phyloP scores from a whole-genome alignment of 2,888 invertebrate genomes.

The Ichneumoninae sp. region DNA sequence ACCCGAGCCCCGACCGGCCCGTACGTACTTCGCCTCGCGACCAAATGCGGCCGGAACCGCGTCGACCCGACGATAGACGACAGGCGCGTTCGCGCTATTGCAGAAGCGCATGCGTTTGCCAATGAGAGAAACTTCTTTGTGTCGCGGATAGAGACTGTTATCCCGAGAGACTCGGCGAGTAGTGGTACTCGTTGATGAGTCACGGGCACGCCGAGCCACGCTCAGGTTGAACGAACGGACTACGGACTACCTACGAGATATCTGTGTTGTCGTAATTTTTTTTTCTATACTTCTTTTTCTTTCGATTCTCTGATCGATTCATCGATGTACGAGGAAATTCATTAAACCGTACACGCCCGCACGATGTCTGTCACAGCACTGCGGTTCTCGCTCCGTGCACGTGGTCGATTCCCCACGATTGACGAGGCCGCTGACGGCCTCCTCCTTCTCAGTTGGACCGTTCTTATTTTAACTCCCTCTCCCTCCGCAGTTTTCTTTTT shows the following conservation, averaged over 20 bases:
- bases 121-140: conserved; percentile 18
- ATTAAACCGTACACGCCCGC: neutral
- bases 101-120: conserved; percentile 76
- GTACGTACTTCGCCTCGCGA: conserved; percentile 65
- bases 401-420: conserved; percentile 24
- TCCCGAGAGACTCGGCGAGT: neutral
- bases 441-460: conserved; percentile 33
- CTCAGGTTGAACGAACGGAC: conserved; percentile 56
- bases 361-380: conserved; percentile 5
- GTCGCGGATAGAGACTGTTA: neutral
- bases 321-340: neutral
- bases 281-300: conserved; percentile 17
- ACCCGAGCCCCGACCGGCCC: conserved; percentile 72
- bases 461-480: conserved; percentile 52
- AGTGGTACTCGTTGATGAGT: conserved; percentile 39
- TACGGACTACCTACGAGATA: conserved; percentile 13
- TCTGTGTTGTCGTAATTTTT: neutral
- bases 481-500: conserved; percentile 31
- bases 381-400: conserved; percentile 19
- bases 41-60: conserved; percentile 66
- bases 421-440: neutral
- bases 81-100: conserved; percentile 72
- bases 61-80: conserved; percentile 55
- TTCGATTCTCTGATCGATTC: neutral
- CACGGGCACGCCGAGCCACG: conserved; percentile 37